Evolutionary conservation across 2,797 vertebrate species (phyloP).

Genomic region (Okamejei kenojei): DNA sequence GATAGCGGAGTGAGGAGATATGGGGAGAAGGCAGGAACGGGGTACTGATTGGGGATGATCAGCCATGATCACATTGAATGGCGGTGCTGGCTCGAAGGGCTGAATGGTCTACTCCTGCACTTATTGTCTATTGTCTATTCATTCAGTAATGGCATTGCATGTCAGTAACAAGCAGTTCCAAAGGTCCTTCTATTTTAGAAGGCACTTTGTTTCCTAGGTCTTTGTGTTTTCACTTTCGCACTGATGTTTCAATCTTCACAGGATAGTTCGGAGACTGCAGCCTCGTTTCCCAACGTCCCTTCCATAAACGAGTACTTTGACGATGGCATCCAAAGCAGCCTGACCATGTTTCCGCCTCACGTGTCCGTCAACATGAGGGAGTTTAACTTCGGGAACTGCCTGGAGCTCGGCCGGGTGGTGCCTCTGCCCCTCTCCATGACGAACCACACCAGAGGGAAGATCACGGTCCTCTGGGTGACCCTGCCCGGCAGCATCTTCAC

Average conservation of each 20-base stretch:
- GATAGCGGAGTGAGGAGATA: too few species aligned
- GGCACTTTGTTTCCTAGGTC: background rate
- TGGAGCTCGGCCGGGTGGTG: constrained; percentile 40
- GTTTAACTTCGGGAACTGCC: constrained; percentile 68
- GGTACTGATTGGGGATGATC: too few species aligned
- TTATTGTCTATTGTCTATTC: too few species aligned
- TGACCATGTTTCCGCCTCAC: constrained; percentile 50
- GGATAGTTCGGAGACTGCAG: background rate
- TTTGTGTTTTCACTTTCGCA: background rate
- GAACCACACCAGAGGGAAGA: constrained; percentile 73
- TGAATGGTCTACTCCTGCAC: too few species aligned
- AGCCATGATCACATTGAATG: too few species aligned
- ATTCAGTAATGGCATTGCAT: too few species aligned
- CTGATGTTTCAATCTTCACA: background rate
- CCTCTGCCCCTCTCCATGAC: constrained; percentile 62
- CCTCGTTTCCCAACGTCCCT: background rate
- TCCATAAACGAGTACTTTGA: constrained; percentile 64
- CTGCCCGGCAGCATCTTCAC: constrained; percentile 61
- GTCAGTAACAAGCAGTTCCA: too few species aligned
- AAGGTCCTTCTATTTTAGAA: too few species aligned
- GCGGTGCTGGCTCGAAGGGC: too few species aligned
- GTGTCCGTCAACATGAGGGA: constrained; percentile 65
- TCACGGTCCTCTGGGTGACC: constrained; percentile 73
- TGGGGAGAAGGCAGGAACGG: too few species aligned
- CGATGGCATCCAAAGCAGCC: constrained; percentile 44